Conservation (phyloP, 1,140 invertebrate species). For the Tetramorium alpestre region DNA sequence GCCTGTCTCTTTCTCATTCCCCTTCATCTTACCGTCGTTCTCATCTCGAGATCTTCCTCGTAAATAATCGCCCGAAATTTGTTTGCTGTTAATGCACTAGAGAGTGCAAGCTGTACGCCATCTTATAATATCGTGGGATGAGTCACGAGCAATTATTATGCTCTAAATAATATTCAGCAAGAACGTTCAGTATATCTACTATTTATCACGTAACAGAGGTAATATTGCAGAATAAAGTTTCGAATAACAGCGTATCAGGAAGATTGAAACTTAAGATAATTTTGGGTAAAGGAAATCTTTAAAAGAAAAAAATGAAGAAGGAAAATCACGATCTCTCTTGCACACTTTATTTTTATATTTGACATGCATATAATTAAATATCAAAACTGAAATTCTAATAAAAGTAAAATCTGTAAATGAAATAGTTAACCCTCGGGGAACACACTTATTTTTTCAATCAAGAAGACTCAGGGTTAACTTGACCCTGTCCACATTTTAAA, state of each 20-base stretch:
- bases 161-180: not conserved
- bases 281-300: not conserved
- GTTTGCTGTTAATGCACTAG: not conserved
- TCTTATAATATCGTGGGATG: not conserved
- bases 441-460: too few species aligned
- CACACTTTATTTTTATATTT: not conserved
- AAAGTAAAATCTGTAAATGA: not conserved
- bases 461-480: too few species aligned
- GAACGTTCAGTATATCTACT: not conserved
- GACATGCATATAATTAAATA: too few species aligned
- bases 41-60: constrained; percentile 1
- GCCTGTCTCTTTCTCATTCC: not conserved
- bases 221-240: not conserved
- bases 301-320: not conserved
- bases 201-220: not conserved
- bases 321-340: not conserved
- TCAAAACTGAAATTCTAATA: not conserved
- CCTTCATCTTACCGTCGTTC: not conserved
- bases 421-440: not conserved
- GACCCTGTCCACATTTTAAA: too few species aligned
- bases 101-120: not conserved
- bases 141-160: not conserved
- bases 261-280: not conserved
- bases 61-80: not conserved
- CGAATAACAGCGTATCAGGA: not conserved